A percentile compares a stretch with the other conserved stretches of the same genome.
Evolutionary conservation across 2,797 vertebrate species (phyloP).

Genomic region (Thunnus albacares): DNA sequence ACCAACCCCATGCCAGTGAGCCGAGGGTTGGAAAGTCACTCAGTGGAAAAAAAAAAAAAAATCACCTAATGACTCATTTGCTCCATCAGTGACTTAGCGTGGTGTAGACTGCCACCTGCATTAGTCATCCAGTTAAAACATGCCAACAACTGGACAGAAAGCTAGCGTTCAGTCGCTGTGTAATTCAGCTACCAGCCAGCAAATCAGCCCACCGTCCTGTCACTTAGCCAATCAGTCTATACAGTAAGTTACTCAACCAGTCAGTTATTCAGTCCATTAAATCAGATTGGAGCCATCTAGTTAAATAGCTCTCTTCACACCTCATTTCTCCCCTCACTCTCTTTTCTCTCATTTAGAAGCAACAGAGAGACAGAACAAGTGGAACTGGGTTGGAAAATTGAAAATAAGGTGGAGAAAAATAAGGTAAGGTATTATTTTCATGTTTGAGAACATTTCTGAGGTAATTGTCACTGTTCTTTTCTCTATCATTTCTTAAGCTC

Average conservation of each 20-base stretch:
- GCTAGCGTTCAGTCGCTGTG: neutral
- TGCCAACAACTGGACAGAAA: constrained; percentile 12
- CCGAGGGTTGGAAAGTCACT: constrained; percentile 2
- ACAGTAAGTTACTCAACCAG: constrained; percentile 70
- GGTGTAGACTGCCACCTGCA: neutral
- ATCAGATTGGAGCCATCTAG: constrained; percentile 58
- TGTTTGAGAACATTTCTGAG: constrained; percentile 1
- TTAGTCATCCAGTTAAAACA: neutral
- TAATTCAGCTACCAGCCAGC: constrained; percentile 34
- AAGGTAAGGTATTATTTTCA: neutral
- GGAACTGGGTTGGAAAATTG: constrained; percentile 31
- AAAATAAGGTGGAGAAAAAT: constrained; percentile 27
- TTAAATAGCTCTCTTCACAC: constrained; percentile 73
- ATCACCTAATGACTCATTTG: constrained; percentile 21
- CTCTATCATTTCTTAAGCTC: neutral
- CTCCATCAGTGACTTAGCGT: neutral
- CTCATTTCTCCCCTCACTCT: constrained; percentile 62
- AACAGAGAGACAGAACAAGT: constrained; percentile 11
- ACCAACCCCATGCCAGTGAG: neutral
- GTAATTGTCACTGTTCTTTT: neutral
- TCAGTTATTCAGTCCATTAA: constrained; percentile 72
- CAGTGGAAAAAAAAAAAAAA: neutral
- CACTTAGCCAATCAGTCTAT: constrained; percentile 39
- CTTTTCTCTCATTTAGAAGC: constrained; percentile 47
- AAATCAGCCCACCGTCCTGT: constrained; percentile 25